Evolutionary conservation across 2,113 vertebrate species (phyloP).

Genomic region (Rhinoptilus africanus): DNA sequence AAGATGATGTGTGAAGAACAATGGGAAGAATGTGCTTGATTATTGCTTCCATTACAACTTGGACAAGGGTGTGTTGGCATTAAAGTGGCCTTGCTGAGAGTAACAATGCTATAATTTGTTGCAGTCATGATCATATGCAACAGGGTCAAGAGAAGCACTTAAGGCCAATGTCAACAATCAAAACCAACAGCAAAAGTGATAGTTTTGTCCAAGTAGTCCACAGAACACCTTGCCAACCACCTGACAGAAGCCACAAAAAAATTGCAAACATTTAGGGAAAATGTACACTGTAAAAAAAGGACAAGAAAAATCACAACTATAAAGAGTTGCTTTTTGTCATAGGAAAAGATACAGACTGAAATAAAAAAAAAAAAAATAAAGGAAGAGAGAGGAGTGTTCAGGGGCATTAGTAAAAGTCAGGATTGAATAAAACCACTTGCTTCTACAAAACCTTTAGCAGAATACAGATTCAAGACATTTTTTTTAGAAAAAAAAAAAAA

Average conservation of each 20-base stretch:
- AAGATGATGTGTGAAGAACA: not conserved
- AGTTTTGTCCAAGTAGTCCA: not conserved
- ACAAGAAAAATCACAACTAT: not conserved
- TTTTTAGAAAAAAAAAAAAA: not conserved
- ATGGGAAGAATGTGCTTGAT: not conserved
- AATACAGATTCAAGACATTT: not conserved
- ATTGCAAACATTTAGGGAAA: not conserved
- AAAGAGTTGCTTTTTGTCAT: not conserved
- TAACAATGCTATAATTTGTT: not conserved
- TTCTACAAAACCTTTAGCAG: not conserved
- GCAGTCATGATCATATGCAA: not conserved
- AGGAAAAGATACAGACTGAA: not conserved
- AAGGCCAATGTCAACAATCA: not conserved
- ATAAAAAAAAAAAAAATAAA: not conserved
- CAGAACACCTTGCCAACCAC: not conserved
- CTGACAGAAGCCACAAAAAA: not conserved
- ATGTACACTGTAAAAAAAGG: not conserved
- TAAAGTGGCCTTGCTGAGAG: not conserved
- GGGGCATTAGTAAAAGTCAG: not conserved
- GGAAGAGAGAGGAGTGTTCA: not conserved
- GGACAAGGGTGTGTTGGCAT: not conserved
- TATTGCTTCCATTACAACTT: not conserved
- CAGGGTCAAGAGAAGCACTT: not conserved
- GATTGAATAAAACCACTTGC: not conserved
- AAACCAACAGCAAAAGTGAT: not conserved